These are phyloP conservation scores for Rhinella marina DNA, from an alignment of 2,797 vertebrate genomes.

Conservation along the genomic window DNA sequence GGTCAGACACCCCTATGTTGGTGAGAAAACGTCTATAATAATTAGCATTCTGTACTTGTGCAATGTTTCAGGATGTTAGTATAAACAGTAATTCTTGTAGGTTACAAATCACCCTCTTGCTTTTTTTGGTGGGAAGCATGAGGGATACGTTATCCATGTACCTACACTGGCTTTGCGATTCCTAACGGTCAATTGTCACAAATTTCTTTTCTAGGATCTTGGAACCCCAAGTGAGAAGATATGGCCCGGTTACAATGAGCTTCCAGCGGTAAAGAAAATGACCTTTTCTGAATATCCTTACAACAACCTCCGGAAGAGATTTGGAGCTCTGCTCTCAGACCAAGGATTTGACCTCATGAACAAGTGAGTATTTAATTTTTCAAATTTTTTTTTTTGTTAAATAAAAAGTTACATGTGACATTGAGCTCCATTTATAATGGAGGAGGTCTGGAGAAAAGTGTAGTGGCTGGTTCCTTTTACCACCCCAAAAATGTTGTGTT, in stretches of 20 bases:
- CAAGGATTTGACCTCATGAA: slow-evolving; percentile 99
- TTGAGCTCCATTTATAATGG: not conserved
- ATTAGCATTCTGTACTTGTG: no score
- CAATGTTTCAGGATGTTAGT: no score
- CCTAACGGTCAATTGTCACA: not conserved
- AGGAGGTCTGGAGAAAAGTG: not conserved
- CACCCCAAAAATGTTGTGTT: not conserved
- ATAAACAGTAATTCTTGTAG: no score
- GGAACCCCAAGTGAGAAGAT: slow-evolving; percentile 98
- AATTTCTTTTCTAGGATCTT: slow-evolving; percentile 79
- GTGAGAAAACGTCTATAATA: no score
- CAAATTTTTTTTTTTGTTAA: no score
- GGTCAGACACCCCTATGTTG: no score
- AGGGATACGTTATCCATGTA: no score
- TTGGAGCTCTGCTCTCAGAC: slow-evolving; percentile 93
- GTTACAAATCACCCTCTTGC: no score
- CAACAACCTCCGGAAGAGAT: slow-evolving; percentile 96
- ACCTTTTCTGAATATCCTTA: slow-evolving; percentile 96
- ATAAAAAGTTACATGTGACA: not conserved
- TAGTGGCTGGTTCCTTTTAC: not conserved
- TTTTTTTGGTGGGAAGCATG: no score
- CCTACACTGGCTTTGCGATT: no score
- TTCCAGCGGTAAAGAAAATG: slow-evolving; percentile 98
- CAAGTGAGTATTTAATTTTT: slow-evolving; percentile 78
- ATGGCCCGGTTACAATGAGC: slow-evolving; percentile 94